Evolutionary conservation across 2,113 vertebrate genomes (phyloP).

Genomic region (Sinocyclocheilus maitianheensis): DNA sequence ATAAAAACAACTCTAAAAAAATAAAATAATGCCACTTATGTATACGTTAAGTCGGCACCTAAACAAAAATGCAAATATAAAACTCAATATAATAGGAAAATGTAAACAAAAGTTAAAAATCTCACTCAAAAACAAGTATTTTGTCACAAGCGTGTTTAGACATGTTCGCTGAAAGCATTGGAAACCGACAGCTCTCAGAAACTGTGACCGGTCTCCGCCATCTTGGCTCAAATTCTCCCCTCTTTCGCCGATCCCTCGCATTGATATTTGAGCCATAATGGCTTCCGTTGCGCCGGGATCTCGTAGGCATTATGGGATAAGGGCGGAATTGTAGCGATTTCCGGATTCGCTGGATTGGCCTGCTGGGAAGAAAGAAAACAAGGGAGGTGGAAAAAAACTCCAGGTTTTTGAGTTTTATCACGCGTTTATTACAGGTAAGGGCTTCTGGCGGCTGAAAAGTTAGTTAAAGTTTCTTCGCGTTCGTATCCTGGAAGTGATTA

Average conservation of each 20-base stretch:
- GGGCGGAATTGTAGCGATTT: constrained; percentile 70
- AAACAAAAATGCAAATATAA: neutral
- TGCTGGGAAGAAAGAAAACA: constrained; percentile 61
- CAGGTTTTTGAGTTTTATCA: constrained; percentile 49
- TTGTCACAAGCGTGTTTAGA: neutral
- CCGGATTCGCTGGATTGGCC: constrained; percentile 78
- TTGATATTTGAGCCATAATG: constrained; percentile 66
- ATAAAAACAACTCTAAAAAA: no score
- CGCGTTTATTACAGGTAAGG: constrained; percentile 71
- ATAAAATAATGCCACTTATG: neutral
- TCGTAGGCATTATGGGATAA: constrained; percentile 56
- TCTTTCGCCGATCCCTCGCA: accelerated
- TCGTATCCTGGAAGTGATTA: constrained; percentile 8
- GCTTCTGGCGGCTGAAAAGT: neutral
- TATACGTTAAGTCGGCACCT: neutral
- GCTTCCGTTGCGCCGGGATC: constrained; percentile 56
- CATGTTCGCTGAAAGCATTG: neutral
- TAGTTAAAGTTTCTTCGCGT: neutral
- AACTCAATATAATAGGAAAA: no score
- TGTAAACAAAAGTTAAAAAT: no score
- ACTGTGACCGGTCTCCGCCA: constrained; percentile 58
- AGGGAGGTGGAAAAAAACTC: constrained; percentile 55
- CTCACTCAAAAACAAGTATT: no score
- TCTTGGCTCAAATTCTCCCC: constrained; percentile 62
- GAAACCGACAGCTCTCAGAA: constrained; percentile 26